A percentile compares a stretch with the other conserved stretches of the same genome.
Evolutionary conservation across 2,113 vertebrate species (phyloP).

Genomic region (Gambusia holbrooki): DNA sequence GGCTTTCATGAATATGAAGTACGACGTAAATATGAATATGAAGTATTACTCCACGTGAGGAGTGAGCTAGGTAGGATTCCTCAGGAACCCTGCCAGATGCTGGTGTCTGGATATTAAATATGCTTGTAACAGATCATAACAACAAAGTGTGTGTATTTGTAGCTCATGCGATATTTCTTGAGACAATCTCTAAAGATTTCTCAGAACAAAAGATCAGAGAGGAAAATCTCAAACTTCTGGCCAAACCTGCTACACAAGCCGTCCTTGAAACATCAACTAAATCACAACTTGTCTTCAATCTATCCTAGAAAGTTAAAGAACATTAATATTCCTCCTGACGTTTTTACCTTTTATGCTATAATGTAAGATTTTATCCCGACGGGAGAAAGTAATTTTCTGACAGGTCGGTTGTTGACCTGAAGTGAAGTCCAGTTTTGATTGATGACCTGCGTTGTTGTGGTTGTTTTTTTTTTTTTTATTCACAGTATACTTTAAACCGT

Average conservation of each 20-base stretch:
- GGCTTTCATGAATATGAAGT: too few species aligned
- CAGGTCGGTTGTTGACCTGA: conserved; percentile 19
- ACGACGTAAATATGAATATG: too few species aligned
- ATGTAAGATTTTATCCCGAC: background rate
- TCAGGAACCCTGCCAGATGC: background rate
- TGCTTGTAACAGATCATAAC: background rate
- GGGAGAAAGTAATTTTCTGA: background rate
- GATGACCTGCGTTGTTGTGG: conserved; percentile 23
- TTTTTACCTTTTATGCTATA: background rate
- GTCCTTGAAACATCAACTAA: too few species aligned
- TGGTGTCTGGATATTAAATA: background rate
- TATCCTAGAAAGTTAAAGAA: background rate
- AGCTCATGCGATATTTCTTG: background rate
- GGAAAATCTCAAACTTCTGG: background rate
- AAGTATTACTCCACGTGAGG: background rate
- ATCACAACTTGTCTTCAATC: background rate
- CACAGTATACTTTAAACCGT: background rate
- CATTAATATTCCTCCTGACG: background rate
- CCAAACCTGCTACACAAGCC: too few species aligned
- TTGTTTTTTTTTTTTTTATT: background rate
- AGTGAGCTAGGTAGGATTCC: background rate
- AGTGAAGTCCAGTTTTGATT: conserved; percentile 16
- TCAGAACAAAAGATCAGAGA: background rate
- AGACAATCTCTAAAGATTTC: background rate
- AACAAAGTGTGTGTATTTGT: background rate